phyloP scores from a whole-genome alignment of 2,113 vertebrate species.

The Calonectris borealis region DNA sequence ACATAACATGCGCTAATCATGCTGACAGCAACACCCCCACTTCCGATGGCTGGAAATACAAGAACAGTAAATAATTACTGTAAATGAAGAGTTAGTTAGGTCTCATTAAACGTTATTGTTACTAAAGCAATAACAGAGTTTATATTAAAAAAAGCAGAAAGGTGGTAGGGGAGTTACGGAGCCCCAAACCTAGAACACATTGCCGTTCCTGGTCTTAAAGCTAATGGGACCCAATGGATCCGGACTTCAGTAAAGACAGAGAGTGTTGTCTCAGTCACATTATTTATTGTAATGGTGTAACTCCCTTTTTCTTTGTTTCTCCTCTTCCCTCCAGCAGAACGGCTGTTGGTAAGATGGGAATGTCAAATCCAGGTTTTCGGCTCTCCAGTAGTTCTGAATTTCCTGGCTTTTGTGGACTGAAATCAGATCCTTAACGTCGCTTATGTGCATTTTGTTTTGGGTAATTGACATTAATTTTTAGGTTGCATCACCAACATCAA shows the following conservation, averaged over 20 bases:
- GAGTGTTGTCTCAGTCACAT: background rate
- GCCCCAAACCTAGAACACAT: background rate
- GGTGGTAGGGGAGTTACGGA: background rate
- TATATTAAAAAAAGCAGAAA: background rate
- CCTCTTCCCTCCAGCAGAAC: background rate
- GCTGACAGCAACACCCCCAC: background rate
- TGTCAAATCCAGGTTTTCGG: conserved; percentile 52
- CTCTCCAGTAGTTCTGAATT: conserved; percentile 55
- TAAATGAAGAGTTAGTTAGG: background rate
- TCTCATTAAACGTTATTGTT: background rate
- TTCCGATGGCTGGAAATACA: background rate
- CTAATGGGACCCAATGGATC: background rate
- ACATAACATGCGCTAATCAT: background rate
- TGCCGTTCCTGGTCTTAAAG: conserved; percentile 14
- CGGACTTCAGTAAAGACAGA: background rate
- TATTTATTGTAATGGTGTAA: background rate
- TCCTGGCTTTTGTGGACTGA: conserved; percentile 57
- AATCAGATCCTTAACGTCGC: conserved; percentile 56
- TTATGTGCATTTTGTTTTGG: conserved; percentile 59
- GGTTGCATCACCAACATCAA: conserved; percentile 55
- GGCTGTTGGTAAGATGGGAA: conserved; percentile 22
- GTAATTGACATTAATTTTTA: conserved; percentile 66
- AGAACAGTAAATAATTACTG: background rate
- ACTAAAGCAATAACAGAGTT: background rate
- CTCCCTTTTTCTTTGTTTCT: conserved; percentile 23